A percentile compares a stretch with the other conserved stretches of the same genome.
phyloP scores from a whole-genome alignment of 2,113 vertebrate species.

The Peromyscus californicus region DNA sequence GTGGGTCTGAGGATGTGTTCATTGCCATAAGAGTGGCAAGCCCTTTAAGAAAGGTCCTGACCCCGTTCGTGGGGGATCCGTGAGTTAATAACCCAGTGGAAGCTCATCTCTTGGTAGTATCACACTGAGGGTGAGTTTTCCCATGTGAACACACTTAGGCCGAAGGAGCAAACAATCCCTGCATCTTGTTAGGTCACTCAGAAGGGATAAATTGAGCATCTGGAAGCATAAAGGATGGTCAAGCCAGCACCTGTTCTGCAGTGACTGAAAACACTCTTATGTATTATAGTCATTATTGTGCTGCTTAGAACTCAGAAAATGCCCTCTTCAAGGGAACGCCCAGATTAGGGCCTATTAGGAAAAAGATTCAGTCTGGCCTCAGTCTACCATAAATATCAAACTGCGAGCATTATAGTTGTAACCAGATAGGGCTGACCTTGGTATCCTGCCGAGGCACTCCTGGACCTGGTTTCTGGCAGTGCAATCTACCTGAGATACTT shows the following conservation, averaged over 20 bases:
- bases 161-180: neutral
- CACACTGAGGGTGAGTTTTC: neutral
- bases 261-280: neutral
- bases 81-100: neutral
- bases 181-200: constrained; percentile 72
- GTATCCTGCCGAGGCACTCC: neutral
- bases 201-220: constrained; percentile 42
- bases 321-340: neutral
- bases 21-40: neutral
- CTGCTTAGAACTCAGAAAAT: neutral
- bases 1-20: no score
- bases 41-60: neutral
- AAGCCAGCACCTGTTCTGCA: neutral
- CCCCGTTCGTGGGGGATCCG: neutral
- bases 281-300: neutral
- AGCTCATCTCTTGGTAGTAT: neutral
- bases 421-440: neutral
- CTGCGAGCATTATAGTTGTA: neutral
- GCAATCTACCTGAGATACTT: neutral
- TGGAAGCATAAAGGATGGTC: neutral
- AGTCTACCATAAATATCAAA: neutral
- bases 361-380: neutral
- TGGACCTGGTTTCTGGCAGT: neutral
- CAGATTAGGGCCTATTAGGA: neutral
- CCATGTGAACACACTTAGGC: neutral